Evolutionary conservation across 1,140 invertebrate species (phyloP).

Genomic region (Musca vetustissima): DNA sequence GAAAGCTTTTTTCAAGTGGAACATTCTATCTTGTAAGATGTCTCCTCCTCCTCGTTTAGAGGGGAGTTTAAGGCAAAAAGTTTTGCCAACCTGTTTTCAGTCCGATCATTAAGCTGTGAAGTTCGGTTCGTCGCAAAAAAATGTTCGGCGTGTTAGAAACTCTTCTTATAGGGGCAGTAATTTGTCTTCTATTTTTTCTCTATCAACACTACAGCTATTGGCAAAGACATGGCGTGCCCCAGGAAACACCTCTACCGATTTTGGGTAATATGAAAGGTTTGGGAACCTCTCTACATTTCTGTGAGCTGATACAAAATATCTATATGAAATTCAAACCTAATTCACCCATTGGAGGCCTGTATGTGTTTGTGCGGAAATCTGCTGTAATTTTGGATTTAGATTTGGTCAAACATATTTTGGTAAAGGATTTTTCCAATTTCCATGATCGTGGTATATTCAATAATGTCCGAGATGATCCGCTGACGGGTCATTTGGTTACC

Average conservation of each 20-base stretch:
- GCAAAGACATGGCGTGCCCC: slow-evolving; percentile 52
- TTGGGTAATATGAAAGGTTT: slow-evolving; percentile 41
- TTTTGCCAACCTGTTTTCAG: too few species aligned
- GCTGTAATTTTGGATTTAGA: slow-evolving; percentile 43
- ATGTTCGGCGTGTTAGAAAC: too few species aligned
- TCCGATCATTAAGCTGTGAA: too few species aligned
- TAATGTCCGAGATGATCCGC: slow-evolving; percentile 58
- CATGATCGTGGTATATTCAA: slow-evolving; percentile 58
- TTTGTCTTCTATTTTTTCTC: neutral
- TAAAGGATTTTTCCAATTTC: slow-evolving; percentile 64
- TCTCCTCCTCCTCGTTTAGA: too few species aligned
- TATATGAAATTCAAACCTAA: slow-evolving; percentile 40
- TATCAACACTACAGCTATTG: slow-evolving; percentile 49
- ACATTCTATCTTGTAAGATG: too few species aligned
- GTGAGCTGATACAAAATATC: slow-evolving; percentile 39
- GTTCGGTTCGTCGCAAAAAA: too few species aligned
- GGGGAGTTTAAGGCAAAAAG: too few species aligned
- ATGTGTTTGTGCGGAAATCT: slow-evolving; percentile 39
- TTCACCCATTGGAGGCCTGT: slow-evolving; percentile 41
- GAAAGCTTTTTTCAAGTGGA: too few species aligned
- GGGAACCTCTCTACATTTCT: slow-evolving; percentile 36
- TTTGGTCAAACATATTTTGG: slow-evolving; percentile 59
- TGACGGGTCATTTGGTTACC: slow-evolving; percentile 59
- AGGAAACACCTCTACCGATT: slow-evolving; percentile 34
- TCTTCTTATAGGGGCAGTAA: too few species aligned